Base-by-base conservation (phyloP, 2,888 invertebrate genomes). In the Diachrysia chrysitis region DNA sequence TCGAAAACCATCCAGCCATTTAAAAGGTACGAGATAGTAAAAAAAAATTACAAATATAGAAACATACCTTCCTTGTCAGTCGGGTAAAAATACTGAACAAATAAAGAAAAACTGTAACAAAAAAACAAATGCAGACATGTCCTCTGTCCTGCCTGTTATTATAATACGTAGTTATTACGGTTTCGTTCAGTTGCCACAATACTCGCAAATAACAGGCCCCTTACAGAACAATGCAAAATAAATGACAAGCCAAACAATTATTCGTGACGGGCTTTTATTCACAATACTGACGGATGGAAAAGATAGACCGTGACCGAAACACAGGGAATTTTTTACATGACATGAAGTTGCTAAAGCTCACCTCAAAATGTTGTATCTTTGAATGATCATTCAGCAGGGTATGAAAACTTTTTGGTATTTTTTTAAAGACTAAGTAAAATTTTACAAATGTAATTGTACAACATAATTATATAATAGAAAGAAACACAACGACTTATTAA, bases 211-310 rank as follows among this genome's bases (percentile, higher is more conserved):
- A 54, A 65, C 53, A 56, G 58, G 29, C 21, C 60, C 32, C 55
- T 57, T 35, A 9, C 54, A 63, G 66, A 70, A 73, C 66, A 66
- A 73, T 58, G 57, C 59, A n/a, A 12, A 59, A 51, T 6, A 61
- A 63, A 73, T 65, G 73, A 56, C 64, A 62, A 46, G 58, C 17
- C 48, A n/a, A 72, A 57, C 61, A 57, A 69, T 73, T 64, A 73
- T 59, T 53, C 46, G 29, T 59, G 21, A 64, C 51, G 61, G 23
- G 54, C 73, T 62, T 73, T 69, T 64, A 64, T 73, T 73, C 56
- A 29, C 64, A 69, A 64, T 53, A 48, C 60, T 32, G 42, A 56
- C 42, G 25, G 21, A 14, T 60, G n/a, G n/a, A 42, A 42, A 42
- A 42, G 37, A 37, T 37, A 2, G 42, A 42, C 7, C 42, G 42